phyloP scores from a whole-genome alignment of 2,888 invertebrate genomes.

The Idaea biselata region DNA sequence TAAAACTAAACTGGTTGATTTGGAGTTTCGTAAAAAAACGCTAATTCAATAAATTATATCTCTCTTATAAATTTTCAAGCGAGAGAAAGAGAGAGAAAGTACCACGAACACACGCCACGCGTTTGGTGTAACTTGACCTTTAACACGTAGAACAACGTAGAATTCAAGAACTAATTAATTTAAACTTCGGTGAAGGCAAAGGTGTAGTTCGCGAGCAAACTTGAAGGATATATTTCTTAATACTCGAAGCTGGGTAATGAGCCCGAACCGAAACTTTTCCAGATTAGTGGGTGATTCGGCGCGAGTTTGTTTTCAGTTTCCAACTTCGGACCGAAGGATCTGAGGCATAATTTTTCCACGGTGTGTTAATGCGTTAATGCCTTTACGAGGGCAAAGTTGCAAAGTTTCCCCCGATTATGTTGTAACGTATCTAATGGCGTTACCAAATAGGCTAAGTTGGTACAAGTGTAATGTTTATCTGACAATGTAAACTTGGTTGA shows the following conservation, averaged over 20 bases:
- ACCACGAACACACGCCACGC: too few species aligned
- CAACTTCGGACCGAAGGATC: slow-evolving; percentile 18
- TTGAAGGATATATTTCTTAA: slow-evolving; percentile 18
- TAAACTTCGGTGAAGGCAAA: background rate
- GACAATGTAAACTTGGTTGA: slow-evolving; percentile 5
- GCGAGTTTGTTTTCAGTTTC: slow-evolving; percentile 26
- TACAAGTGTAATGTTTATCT: slow-evolving; percentile 19
- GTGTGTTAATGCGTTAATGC: slow-evolving; percentile 34
- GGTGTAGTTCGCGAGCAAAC: slow-evolving; percentile 12
- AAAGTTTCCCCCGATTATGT: slow-evolving; percentile 24
- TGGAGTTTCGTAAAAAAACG: too few species aligned
- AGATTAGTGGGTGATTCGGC: slow-evolving; percentile 34
- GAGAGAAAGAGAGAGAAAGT: too few species aligned
- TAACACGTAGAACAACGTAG: background rate
- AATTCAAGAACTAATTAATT: background rate
- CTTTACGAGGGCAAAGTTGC: slow-evolving; percentile 25
- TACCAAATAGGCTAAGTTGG: slow-evolving; percentile 23
- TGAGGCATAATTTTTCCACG: slow-evolving; percentile 29
- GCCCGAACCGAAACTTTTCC: slow-evolving; percentile 34
- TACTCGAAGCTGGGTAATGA: slow-evolving; percentile 32
- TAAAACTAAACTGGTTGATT: too few species aligned
- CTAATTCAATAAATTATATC: too few species aligned
- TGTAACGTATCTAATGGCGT: slow-evolving; percentile 25
- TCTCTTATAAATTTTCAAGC: too few species aligned
- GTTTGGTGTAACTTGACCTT: too few species aligned